phyloP scores from a whole-genome alignment of 2,113 vertebrate species.

The Eidolon helvum region DNA sequence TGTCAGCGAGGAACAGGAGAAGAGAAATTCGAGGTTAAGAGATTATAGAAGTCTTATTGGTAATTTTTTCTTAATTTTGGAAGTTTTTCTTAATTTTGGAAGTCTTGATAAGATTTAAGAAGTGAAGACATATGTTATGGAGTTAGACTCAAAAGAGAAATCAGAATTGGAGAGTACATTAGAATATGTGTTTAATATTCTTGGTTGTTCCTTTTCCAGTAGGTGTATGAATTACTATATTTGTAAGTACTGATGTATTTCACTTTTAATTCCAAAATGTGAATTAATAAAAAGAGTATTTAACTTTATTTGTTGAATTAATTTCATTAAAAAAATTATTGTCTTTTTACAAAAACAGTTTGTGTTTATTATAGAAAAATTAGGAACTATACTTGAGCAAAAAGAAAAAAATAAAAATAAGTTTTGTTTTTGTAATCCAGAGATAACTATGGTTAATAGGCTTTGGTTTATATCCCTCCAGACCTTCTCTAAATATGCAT shows the following conservation, averaged over 20 bases:
- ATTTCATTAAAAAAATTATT: background rate
- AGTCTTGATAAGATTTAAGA: constrained; percentile 22
- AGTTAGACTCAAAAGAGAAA: background rate
- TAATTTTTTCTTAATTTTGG: constrained; percentile 78
- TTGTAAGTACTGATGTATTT: background rate
- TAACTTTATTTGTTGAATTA: constrained; percentile 15
- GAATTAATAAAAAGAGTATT: background rate
- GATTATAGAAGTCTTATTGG: constrained; percentile 97
- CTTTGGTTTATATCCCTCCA: background rate
- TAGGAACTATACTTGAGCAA: constrained; percentile 8
- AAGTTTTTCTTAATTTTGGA: constrained; percentile 60
- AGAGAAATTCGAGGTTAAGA: constrained; percentile 93
- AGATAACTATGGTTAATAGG: background rate
- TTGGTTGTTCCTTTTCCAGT: background rate
- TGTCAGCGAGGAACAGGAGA: constrained; percentile 96
- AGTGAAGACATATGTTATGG: background rate
- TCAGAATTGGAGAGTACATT: background rate
- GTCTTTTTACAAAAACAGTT: background rate
- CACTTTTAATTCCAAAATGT: constrained; percentile 1
- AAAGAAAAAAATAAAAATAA: constrained; percentile 9
- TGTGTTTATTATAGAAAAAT: constrained; percentile 38
- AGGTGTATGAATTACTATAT: background rate
- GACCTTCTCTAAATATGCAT: background rate
- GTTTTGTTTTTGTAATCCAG: background rate
- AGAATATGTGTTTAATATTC: background rate